Base-by-base conservation (phyloP, 2,113 vertebrate species). In the Brachyhypopomus gauderio region DNA sequence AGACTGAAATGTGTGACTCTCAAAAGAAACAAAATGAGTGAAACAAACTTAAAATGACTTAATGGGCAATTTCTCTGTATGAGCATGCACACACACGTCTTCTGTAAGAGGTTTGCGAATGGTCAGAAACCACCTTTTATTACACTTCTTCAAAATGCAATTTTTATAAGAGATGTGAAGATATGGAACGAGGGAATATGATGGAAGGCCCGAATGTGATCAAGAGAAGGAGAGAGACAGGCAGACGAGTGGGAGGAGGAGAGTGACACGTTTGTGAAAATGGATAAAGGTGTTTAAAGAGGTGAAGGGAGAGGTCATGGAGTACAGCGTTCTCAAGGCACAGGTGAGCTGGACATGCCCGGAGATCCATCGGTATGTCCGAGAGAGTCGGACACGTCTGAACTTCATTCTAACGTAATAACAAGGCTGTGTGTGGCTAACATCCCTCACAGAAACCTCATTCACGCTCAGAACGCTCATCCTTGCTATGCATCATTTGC, bases 401-500 rank as follows among this genome's bases (percentile, higher is more conserved):
- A 45, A 71, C 41, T 38, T 76, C 55, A 36, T 27, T 22, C 3
- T 82, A 82, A 82, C 80, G 78, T 20, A 75, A 81, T 81, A 64
- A 79, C n/a, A 79, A 78, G 56, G 71, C 72, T 79, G 41, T 36
- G 56, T 75, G n/a, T 75, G 69, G 77, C 83, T 77, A 75, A 67
- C 80, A 82, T 83, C 55, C 48, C 77, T 82, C 77, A 66, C 77
- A 76, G 80, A 77, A 85, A 77, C 77, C 80, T 81, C 66, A 77
- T 80, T 77, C n/a, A 62, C 22, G 67, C 69, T 80, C 77, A 64
- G 74, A 11, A 9, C n/a, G 72, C 76, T 77, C 84, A 79, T 79
- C 67, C 52, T 66, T 72, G 36, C 23, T 48, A 77, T 85, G 41
- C 69, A 85, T 80, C 84, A 76, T 66, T 45, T 25, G 25, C 23